Conservation (phyloP, 1,140 invertebrate genomes). For the Paraescarpia echinospica region DNA sequence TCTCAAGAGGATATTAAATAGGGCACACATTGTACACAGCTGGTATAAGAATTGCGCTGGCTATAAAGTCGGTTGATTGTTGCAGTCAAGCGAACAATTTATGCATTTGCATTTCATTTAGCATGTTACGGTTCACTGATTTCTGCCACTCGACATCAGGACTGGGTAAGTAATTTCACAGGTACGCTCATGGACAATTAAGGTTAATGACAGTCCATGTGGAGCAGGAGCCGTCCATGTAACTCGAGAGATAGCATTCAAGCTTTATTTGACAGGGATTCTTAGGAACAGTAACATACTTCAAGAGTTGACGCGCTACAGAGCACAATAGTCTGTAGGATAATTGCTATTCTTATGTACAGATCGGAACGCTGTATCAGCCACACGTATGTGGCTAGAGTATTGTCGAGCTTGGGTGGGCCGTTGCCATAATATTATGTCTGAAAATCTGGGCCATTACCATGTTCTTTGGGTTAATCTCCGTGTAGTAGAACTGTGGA, state of each 20-base stretch:
- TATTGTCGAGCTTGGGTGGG: no score
- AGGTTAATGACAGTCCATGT: background rate
- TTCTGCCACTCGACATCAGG: background rate
- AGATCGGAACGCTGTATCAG: no score
- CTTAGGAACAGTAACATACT: background rate
- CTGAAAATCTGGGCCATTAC: background rate
- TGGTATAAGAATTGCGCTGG: background rate
- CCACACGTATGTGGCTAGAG: no score
- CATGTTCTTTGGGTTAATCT: background rate
- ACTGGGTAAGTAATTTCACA: slow-evolving; percentile 1
- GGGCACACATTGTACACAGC: background rate
- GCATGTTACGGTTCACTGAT: background rate
- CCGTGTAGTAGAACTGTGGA: background rate
- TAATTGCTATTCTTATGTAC: no score
- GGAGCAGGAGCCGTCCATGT: background rate
- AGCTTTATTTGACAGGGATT: background rate
- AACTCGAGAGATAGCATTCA: background rate
- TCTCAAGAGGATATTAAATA: background rate
- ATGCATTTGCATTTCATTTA: background rate
- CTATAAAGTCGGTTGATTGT: background rate
- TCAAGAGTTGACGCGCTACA: background rate
- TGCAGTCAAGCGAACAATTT: background rate
- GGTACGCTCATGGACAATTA: background rate
- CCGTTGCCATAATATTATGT: background rate
- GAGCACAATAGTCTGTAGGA: background rate